phyloP scores from a whole-genome alignment of 2,797 vertebrate species.

The Artibeus lituratus region DNA sequence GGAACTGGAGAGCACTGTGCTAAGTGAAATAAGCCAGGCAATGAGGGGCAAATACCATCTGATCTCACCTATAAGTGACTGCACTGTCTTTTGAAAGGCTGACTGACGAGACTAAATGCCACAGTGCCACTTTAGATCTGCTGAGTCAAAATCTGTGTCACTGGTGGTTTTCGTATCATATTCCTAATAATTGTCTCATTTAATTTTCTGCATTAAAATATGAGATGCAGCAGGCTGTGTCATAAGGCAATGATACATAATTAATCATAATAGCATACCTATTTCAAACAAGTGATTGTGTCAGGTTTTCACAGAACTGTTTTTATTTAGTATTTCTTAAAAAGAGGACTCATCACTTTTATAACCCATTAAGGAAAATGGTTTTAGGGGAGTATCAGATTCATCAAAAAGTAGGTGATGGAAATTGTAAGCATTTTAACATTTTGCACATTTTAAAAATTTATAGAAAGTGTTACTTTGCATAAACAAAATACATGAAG shows the following conservation, averaged over 20 bases:
- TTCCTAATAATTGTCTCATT: background rate
- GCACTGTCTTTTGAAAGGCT: background rate
- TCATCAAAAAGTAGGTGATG: background rate
- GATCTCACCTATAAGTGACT: background rate
- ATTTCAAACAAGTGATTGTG: background rate
- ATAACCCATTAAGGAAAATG: background rate
- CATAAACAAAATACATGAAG: slow-evolving; percentile 71
- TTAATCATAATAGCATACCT: background rate
- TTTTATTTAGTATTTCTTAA: background rate
- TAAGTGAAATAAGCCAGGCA: no score
- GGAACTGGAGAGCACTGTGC: no score
- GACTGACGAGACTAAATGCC: background rate
- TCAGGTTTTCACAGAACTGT: background rate
- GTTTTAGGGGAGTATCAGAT: background rate
- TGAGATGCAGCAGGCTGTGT: background rate
- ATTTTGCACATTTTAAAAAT: background rate
- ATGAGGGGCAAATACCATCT: no score
- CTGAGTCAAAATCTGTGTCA: background rate
- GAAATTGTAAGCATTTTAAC: background rate
- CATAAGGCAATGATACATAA: background rate
- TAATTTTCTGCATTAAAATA: background rate
- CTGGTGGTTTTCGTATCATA: background rate
- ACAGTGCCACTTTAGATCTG: background rate
- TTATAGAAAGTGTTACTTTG: slow-evolving; percentile 74
- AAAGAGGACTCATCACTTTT: background rate